These are phyloP conservation scores for Parazoanthus swiftii DNA, from an alignment of 92 coral and sea anemone genomes.

Conservation along the genomic window DNA sequence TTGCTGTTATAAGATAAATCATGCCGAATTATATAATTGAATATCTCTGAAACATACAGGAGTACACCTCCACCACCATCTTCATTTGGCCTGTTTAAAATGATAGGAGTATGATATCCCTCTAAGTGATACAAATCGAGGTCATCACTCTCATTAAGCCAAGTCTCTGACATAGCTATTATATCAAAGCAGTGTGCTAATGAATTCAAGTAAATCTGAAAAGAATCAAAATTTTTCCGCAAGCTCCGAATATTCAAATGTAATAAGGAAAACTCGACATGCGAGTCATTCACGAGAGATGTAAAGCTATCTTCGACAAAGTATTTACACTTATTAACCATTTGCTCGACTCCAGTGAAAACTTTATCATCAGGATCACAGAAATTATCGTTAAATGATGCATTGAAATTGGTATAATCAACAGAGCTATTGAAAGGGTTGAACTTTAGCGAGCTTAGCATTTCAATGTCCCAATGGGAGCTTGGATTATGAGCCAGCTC, in stretches of 20 bases:
- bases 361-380: background rate
- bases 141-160: background rate
- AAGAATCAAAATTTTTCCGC: slow-evolving; percentile 2
- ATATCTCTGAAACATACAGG: slow-evolving; percentile 5
- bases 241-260: slow-evolving; percentile 12
- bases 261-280: background rate
- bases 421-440: background rate
- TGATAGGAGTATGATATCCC: no score
- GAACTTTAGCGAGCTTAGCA: no score
- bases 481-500: no score
- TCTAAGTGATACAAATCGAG: background rate
- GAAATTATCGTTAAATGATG: no score
- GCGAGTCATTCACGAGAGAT: background rate
- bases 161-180: background rate
- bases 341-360: slow-evolving; percentile 2
- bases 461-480: no score
- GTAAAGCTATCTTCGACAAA: slow-evolving; percentile 10
- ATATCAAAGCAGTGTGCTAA: background rate
- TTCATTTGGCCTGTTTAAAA: no score
- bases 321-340: slow-evolving; percentile 10
- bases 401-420: background rate
- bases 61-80: slow-evolving; percentile 13
- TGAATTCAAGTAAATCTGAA: slow-evolving; percentile 16
- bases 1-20: slow-evolving; percentile 1
- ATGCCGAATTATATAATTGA: background rate